phyloP scores from a whole-genome alignment of 2,113 vertebrate genomes.

The Dendropsophus ebraccatus region DNA sequence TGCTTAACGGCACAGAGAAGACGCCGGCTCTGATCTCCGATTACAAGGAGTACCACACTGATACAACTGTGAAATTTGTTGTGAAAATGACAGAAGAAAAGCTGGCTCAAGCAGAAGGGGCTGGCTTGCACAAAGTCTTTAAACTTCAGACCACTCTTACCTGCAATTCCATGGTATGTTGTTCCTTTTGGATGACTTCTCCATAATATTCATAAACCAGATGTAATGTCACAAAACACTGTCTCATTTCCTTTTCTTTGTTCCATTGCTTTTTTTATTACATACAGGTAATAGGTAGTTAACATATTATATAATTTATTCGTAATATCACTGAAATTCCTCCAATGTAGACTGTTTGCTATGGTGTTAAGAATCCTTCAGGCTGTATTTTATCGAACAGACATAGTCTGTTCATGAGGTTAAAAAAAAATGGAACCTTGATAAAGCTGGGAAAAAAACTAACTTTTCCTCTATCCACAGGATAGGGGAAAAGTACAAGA shows the following conservation, averaged over 20 bases:
- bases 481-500: no score
- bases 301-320: no score
- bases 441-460: no score
- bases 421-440: no score
- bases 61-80: conserved; percentile 95
- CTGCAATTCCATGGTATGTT: conserved; percentile 96
- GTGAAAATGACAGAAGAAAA: conserved; percentile 98
- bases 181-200: neutral
- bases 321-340: no score
- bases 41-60: conserved; percentile 98
- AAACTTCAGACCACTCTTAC: conserved; percentile 97
- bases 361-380: no score
- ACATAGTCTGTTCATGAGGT: no score
- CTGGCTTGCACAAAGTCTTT: conserved; percentile 96
- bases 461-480: no score
- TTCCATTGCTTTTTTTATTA: neutral
- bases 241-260: neutral
- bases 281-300: no score
- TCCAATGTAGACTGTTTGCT: neutral
- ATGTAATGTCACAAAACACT: neutral
- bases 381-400: no score
- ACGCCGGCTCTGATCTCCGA: conserved; percentile 94
- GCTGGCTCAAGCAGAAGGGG: conserved; percentile 94
- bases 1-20: conserved; percentile 96
- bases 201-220: no score